These are phyloP conservation scores for Phoenicopterus ruber DNA, from an alignment of 2,113 vertebrate genomes.

Conservation along the genomic window DNA sequence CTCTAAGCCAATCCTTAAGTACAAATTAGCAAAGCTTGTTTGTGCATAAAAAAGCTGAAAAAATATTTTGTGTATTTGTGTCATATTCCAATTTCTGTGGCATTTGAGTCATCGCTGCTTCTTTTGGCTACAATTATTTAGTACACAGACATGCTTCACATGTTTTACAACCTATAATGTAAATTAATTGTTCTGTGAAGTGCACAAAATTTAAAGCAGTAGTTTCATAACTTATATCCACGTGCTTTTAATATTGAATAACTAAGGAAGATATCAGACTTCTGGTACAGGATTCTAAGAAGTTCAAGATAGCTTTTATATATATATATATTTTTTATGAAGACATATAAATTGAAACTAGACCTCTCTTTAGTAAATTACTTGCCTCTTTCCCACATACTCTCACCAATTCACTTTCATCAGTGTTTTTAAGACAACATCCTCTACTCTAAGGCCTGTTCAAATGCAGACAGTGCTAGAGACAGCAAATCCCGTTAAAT, in stretches of 20 bases:
- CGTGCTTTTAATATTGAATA: not conserved
- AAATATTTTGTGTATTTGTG: not conserved
- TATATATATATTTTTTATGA: not conserved
- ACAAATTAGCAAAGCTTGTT: not conserved
- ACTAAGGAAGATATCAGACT: not conserved
- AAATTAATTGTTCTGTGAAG: not conserved
- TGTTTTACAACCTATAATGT: not conserved
- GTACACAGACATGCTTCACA: not conserved
- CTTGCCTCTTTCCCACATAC: fast-evolving
- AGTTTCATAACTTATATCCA: not conserved
- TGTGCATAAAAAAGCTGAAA: not conserved
- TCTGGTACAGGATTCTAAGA: not conserved
- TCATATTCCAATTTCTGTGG: not conserved
- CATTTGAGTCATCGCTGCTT: not conserved
- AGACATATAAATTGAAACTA: not conserved
- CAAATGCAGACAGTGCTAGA: not conserved
- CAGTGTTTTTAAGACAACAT: not conserved
- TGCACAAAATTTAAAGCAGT: not conserved
- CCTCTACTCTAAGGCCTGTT: not conserved
- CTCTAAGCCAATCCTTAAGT: not conserved
- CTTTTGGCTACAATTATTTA: not conserved
- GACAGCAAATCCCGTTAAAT: not conserved
- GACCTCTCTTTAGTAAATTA: not conserved
- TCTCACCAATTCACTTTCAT: not conserved
- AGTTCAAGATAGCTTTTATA: not conserved